These are phyloP conservation scores for Erpetoichthys calabaricus DNA, from an alignment of 2,797 vertebrate species.

Conservation along the genomic window DNA sequence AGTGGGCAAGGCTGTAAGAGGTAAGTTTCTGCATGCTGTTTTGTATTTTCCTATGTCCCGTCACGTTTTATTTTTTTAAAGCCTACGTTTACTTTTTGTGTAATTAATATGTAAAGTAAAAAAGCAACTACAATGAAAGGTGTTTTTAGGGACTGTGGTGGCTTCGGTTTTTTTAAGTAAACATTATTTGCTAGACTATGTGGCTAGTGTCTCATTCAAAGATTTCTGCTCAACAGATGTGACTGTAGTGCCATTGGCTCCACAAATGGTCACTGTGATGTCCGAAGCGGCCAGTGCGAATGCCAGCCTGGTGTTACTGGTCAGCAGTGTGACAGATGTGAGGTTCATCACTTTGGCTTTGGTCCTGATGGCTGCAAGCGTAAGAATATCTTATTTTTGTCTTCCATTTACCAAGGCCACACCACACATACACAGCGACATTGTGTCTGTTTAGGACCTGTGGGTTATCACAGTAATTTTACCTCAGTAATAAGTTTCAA, in stretches of 20 bases:
- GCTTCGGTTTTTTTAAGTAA: too few relatives aligned
- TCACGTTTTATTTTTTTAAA: neutral
- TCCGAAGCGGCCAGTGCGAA: conserved; percentile 75
- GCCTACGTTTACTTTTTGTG: neutral
- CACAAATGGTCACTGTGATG: conserved; percentile 81
- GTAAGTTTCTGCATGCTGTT: conserved; percentile 32
- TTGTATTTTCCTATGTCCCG: neutral
- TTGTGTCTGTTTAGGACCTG: too few relatives aligned
- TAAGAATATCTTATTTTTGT: conserved; percentile 39
- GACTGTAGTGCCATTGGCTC: conserved; percentile 78
- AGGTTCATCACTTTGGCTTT: conserved; percentile 85
- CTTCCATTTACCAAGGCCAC: neutral
- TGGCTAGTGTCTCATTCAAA: neutral
- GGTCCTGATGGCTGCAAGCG: conserved; percentile 86
- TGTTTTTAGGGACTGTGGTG: too few relatives aligned
- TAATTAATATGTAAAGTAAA: too few relatives aligned
- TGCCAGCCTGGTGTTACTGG: conserved; percentile 81
- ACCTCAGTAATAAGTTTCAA: too few relatives aligned
- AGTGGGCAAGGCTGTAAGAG: conserved; percentile 72
- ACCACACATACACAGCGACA: too few relatives aligned
- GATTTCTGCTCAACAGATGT: conserved; percentile 52
- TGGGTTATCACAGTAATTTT: too few relatives aligned
- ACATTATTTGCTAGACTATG: too few relatives aligned
- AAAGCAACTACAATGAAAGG: too few relatives aligned
- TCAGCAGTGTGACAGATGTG: conserved; percentile 68